phyloP scores from a whole-genome alignment of 2,113 vertebrate genomes.

The Corynorhinus townsendii region DNA sequence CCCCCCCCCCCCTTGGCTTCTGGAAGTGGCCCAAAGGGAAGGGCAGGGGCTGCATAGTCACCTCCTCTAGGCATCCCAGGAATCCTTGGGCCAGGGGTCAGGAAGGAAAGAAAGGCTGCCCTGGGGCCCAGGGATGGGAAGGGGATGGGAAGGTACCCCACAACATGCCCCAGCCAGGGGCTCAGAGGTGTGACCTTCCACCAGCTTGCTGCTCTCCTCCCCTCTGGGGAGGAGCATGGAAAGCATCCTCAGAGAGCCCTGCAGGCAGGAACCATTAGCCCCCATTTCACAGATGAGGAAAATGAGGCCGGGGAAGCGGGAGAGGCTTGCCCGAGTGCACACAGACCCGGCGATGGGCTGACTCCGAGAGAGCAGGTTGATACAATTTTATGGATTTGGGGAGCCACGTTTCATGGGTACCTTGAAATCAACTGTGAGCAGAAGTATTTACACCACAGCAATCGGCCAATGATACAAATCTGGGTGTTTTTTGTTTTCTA shows the following conservation, averaged over 20 bases:
- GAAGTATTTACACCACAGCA: background rate
- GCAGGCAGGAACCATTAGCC: background rate
- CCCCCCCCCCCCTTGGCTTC: background rate
- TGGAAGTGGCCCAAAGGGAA: background rate
- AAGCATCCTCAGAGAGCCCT: background rate
- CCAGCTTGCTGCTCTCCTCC: background rate
- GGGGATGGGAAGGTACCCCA: no score
- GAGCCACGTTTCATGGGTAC: background rate
- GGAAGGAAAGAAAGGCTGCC: background rate
- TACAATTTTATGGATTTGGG: background rate
- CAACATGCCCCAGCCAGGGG: background rate
- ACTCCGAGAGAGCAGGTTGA: background rate
- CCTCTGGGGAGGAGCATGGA: background rate
- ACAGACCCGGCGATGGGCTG: background rate
- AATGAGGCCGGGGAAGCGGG: background rate
- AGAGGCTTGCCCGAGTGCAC: background rate
- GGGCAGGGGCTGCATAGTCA: background rate
- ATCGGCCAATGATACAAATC: background rate
- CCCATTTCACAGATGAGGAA: background rate
- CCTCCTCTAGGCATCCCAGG: background rate
- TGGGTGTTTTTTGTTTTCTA: background rate
- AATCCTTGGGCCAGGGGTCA: background rate
- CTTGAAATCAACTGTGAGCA: background rate
- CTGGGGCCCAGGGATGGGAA: accelerated
- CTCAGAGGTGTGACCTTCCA: no score